A percentile compares a stretch with the other conserved stretches of the same genome.
Evolutionary conservation across 2,888 invertebrate genomes (phyloP).

Genomic region (Agrochola macilenta): DNA sequence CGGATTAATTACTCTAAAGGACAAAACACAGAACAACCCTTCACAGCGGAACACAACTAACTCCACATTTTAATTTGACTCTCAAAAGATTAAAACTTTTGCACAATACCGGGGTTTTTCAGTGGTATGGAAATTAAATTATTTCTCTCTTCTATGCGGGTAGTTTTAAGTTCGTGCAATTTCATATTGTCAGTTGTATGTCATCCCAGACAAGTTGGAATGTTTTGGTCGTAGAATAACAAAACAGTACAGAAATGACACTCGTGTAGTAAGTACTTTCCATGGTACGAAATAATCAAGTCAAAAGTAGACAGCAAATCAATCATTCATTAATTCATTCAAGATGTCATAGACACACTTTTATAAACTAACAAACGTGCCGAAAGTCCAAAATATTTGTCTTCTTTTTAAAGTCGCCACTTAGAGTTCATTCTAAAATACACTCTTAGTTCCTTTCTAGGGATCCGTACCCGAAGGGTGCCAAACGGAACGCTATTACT

Average conservation of each 20-base stretch:
- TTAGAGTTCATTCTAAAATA: too few species aligned
- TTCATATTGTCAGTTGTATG: conserved; percentile 20
- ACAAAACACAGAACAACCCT: background rate
- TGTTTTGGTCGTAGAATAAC: background rate
- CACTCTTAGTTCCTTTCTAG: too few species aligned
- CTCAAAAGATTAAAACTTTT: conserved; percentile 30
- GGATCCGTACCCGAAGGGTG: too few species aligned
- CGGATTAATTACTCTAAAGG: background rate
- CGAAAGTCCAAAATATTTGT: too few species aligned
- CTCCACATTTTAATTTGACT: conserved; percentile 42
- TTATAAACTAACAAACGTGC: too few species aligned
- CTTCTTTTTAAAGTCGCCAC: too few species aligned
- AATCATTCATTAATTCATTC: background rate
- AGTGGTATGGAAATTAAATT: conserved; percentile 29
- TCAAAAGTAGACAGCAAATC: background rate
- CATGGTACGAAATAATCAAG: background rate
- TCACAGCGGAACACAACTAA: conserved; percentile 3
- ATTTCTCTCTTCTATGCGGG: conserved; percentile 32
- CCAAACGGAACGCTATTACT: too few species aligned
- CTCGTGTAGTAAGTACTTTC: background rate
- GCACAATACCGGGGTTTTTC: conserved; percentile 17
- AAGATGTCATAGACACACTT: background rate
- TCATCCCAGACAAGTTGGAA: conserved; percentile 13
- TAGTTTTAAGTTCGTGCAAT: conserved; percentile 16
- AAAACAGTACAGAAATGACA: background rate